Conservation (phyloP, 2,888 invertebrate genomes). For the Aricia artaxerxes region DNA sequence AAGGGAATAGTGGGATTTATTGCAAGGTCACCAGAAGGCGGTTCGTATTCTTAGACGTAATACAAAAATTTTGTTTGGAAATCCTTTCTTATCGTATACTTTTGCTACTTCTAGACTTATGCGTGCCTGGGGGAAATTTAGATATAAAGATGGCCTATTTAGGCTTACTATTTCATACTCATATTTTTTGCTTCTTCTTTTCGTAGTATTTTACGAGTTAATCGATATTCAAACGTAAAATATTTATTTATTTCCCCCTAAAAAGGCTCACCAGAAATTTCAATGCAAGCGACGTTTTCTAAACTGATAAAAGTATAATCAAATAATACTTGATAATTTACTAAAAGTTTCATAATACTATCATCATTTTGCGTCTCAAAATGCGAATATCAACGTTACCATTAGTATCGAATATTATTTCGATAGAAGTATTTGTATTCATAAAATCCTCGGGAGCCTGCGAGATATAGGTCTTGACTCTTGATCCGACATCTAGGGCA, state of each 20-base stretch:
- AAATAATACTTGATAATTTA: too few species aligned
- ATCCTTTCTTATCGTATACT: slow-evolving; percentile 6
- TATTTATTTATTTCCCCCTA: too few species aligned
- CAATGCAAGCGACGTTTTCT: too few species aligned
- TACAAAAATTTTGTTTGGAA: not conserved
- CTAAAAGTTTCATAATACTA: not conserved
- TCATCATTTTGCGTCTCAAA: not conserved
- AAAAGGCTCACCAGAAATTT: too few species aligned
- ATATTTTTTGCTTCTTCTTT: too few species aligned
- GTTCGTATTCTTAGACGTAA: not conserved
- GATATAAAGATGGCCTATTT: not conserved
- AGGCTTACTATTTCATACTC: not conserved
- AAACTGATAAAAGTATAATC: too few species aligned
- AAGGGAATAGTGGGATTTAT: not conserved
- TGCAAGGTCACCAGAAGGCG: not conserved
- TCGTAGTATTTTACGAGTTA: too few species aligned
- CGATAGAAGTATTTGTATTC: slow-evolving; percentile 16
- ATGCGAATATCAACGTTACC: not conserved
- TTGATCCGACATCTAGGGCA: slow-evolving; percentile 17
- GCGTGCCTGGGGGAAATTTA: not conserved
- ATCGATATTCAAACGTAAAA: too few species aligned
- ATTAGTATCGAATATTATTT: not conserved
- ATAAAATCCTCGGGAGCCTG: slow-evolving; percentile 22
- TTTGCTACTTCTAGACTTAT: not conserved
- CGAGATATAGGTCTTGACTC: slow-evolving; percentile 16